Conservation (phyloP, 2,888 invertebrate species). For the Tenthredo distinguenda region DNA sequence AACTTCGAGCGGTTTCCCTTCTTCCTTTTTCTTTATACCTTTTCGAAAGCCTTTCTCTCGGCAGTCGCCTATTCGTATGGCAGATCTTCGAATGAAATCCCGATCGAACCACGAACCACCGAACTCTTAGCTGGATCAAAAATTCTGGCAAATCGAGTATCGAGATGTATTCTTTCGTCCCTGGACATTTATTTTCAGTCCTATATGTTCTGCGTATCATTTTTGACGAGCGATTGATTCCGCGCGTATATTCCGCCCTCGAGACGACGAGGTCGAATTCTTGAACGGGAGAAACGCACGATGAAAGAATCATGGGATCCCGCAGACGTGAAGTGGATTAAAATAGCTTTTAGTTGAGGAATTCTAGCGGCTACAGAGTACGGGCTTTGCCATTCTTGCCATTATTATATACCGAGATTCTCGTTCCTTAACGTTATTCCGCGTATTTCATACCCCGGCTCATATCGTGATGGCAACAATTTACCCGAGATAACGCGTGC, state of each 20-base stretch:
- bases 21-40: background rate
- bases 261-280: background rate
- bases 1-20: background rate
- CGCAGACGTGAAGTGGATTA: conserved; percentile 6
- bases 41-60: background rate
- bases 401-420: conserved; percentile 16
- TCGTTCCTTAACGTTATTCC: background rate
- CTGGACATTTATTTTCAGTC: background rate
- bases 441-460: background rate
- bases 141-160: background rate
- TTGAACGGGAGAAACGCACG: background rate
- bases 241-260: background rate
- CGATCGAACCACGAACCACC: background rate
- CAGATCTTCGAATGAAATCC: background rate
- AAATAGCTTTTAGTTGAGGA: conserved; percentile 1
- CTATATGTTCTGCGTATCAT: background rate
- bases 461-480: background rate
- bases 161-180: background rate
- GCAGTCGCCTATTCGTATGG: background rate
- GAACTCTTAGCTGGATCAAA: background rate
- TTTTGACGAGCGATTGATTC: background rate
- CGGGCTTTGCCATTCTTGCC: conserved; percentile 17
- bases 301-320: background rate
- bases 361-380: background rate
- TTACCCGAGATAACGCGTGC: background rate